Percentiles rank a stretch among this genome's conserved stretches.
These are phyloP conservation scores for Pseudachorutes palmiensis DNA, from an alignment of 1,140 invertebrate species.

Conservation along the genomic window DNA sequence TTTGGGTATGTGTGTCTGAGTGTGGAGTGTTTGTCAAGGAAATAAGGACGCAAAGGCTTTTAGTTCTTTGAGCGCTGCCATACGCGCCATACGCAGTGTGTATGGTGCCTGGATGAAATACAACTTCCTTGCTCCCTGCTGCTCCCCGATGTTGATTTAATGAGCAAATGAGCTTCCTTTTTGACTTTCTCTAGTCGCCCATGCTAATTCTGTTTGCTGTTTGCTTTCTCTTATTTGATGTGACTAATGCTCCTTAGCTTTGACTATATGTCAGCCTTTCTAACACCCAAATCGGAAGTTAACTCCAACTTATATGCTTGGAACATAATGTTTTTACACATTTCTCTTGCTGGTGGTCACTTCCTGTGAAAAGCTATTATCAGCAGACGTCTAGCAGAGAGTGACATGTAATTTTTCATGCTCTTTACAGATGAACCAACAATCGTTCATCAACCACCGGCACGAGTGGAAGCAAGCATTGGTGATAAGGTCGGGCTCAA, in stretches of 20 bases:
- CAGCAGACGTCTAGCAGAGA: neutral
- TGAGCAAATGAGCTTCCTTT: neutral
- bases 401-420: slow-evolving; percentile 18
- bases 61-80: no score
- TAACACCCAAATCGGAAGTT: no score
- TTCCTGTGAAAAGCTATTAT: slow-evolving; percentile 9
- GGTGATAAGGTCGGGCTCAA: slow-evolving; percentile 74
- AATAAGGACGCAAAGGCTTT: no score
- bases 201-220: slow-evolving; percentile 6
- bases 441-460: slow-evolving; percentile 45
- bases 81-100: no score
- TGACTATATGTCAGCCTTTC: no score
- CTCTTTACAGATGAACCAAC: slow-evolving; percentile 39
- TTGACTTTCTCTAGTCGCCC: neutral
- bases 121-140: neutral
- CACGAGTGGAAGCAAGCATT: slow-evolving; percentile 65
- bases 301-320: no score
- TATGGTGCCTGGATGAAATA: no score
- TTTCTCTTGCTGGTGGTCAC: neutral
- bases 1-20: no score
- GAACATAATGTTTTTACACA: no score
- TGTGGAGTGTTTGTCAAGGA: neutral
- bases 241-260: neutral
- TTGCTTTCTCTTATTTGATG: neutral
- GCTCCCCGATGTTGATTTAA: slow-evolving; percentile 3